Conservation (phyloP, 2,888 invertebrate genomes). For the Tryphoninae sp. region DNA sequence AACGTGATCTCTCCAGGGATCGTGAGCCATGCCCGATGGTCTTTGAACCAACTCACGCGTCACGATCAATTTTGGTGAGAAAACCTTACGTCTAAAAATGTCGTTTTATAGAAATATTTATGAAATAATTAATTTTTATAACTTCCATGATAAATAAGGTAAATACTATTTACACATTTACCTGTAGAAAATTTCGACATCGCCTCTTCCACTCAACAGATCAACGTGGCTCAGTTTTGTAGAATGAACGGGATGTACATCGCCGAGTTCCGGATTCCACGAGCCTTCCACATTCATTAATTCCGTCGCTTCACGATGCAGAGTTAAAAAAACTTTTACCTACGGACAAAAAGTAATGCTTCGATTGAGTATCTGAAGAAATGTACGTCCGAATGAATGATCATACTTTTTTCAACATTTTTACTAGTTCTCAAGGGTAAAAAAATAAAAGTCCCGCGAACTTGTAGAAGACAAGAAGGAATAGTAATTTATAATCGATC, state of each 20-base stretch:
- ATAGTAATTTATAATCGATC: conserved; percentile 57
- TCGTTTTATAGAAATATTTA: not conserved
- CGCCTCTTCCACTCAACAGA: conserved; percentile 3
- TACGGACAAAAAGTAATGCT: conserved; percentile 71
- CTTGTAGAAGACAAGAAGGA: not conserved
- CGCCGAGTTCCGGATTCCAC: conserved; percentile 66
- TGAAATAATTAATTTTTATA: not conserved
- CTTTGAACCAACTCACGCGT: conserved; percentile 83
- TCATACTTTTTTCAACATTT: not conserved
- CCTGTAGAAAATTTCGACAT: conserved; percentile 61
- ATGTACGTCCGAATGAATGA: not conserved
- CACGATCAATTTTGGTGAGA: conserved; percentile 83
- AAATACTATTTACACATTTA: conserved; percentile 32
- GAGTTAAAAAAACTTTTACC: conserved; percentile 84
- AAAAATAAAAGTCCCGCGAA: not conserved
- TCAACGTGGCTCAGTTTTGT: conserved; percentile 27
- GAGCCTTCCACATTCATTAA: conserved; percentile 77
- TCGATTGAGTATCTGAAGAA: not conserved
- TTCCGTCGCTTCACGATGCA: conserved; percentile 84
- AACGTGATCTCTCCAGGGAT: conserved; percentile 85
- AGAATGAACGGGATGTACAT: conserved; percentile 19
- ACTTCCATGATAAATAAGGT: not conserved
- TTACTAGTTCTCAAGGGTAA: not conserved
- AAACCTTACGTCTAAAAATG: conserved; percentile 81
- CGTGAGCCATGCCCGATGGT: conserved; percentile 87